A percentile compares a stretch with the other conserved stretches of the same genome.
Evolutionary conservation across 2,888 invertebrate genomes (phyloP).

Genomic region (Agriotes lineatus): DNA sequence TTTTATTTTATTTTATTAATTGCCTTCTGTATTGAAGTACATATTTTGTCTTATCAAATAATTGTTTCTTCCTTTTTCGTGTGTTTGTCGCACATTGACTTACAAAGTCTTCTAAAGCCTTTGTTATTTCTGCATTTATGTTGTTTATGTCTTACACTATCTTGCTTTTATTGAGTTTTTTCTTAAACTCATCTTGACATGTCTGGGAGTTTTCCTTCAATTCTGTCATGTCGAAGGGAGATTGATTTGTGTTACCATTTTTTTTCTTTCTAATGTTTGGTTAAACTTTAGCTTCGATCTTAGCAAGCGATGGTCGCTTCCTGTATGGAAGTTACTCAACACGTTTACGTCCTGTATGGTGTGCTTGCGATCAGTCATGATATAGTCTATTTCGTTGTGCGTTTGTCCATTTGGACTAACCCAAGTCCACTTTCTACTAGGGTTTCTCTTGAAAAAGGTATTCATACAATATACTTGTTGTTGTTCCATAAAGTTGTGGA

Average conservation of each 20-base stretch:
- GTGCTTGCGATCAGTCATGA: background rate
- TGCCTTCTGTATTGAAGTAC: too few species aligned
- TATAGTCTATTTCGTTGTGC: slow-evolving; percentile 3
- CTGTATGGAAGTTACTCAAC: background rate
- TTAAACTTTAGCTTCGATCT: background rate
- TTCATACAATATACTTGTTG: slow-evolving; percentile 1
- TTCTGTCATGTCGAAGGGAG: background rate
- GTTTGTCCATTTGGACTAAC: slow-evolving; percentile 3
- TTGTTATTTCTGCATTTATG: background rate
- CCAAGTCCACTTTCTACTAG: background rate
- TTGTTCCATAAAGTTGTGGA: background rate
- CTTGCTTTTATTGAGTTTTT: background rate
- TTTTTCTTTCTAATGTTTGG: background rate
- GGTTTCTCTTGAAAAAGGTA: slow-evolving; percentile 1
- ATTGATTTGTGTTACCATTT: background rate
- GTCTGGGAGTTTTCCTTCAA: background rate
- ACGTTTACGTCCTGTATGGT: background rate
- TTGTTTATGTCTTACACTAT: background rate
- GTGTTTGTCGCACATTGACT: background rate
- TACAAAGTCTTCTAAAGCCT: background rate
- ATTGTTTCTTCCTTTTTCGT: too few species aligned
- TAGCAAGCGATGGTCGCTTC: background rate
- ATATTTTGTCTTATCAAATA: too few species aligned
- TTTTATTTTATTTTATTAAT: too few species aligned
- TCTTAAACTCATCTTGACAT: background rate